These are phyloP conservation scores for Tauraco erythrolophus DNA, from an alignment of 2,113 vertebrate species.

Conservation along the genomic window DNA sequence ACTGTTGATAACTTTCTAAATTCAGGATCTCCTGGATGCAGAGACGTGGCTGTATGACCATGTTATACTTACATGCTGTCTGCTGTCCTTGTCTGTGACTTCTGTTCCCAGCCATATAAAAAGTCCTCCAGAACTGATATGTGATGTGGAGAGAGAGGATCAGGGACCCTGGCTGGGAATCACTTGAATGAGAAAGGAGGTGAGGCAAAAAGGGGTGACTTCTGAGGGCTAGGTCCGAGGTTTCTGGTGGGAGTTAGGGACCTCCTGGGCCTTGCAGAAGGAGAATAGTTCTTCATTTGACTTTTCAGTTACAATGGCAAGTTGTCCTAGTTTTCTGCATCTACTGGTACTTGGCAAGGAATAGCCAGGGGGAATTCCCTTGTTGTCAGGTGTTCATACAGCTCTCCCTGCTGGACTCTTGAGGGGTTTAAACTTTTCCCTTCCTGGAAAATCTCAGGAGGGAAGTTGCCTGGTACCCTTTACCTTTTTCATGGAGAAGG, in stretches of 20 bases:
- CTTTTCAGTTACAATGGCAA: neutral
- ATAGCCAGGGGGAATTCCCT: neutral
- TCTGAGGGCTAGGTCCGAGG: neutral
- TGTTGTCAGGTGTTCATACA: neutral
- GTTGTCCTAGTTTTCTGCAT: neutral
- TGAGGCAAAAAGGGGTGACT: neutral
- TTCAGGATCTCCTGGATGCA: neutral
- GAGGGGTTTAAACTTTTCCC: neutral
- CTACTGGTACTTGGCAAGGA: neutral
- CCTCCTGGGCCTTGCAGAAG: neutral
- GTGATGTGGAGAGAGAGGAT: neutral
- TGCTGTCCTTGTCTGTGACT: neutral
- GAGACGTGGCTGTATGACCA: accelerated
- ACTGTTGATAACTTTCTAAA: neutral
- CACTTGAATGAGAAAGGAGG: neutral
- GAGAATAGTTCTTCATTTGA: neutral
- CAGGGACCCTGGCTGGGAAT: neutral
- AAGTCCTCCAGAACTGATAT: neutral
- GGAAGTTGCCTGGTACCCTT: neutral
- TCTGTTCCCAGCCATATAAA: neutral
- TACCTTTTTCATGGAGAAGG: neutral
- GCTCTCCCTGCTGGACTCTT: neutral
- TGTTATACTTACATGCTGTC: neutral
- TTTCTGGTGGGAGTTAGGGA: neutral
- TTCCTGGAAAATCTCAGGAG: neutral